Base-by-base conservation (phyloP, 1,140 invertebrate genomes). In the Coelopa frigida region DNA sequence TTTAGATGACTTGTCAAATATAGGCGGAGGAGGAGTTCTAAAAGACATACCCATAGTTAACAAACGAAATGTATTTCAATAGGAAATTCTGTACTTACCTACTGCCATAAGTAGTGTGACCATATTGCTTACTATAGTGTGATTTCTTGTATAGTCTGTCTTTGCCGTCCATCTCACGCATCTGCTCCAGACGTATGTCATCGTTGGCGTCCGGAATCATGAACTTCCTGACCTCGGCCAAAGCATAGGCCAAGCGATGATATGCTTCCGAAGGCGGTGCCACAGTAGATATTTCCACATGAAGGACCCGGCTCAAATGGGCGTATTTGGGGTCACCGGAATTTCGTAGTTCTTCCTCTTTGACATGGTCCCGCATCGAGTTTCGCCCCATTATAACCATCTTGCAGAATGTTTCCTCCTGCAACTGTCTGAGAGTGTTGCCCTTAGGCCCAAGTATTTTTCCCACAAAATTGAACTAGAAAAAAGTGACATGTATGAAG, bases 381-480 rank as follows among this genome's bases (percentile, higher is more conserved):
- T 94, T 94, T 62, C 85, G 78, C 4, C 94, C 94, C 24, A 97
- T 78, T 14, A 97, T 87, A 5, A 91, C 87, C 87, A 97, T 95
- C 73, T 93, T 94, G 58, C 90, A 94, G 79, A 92, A 88, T 3
- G 91, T 95, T 60, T 93, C 87, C 63, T 95, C 92, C 73, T 95
- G 93, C 18, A 97, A 73, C 52, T 89, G 78, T 66, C 94, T 94
- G 68, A 96, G 74, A 7, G 91, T 91, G 65, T 89, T 89, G 32
- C 92, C 93, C 73, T 94, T 94, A 22, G 92, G 92, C 31, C 93
- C 91, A 55, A 96, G 73, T 38, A 96, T 74, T 73, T 95, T 94
- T 20, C 92, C 92, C 47, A 95, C 89, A 72, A 95, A 96, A 71
- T 95, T 95, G 68, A 93, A 94, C 83, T 92, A 75, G n/a, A n/a